These are phyloP conservation scores for Physeter macrocephalus DNA, from an alignment of 2,113 vertebrate species.

Conservation along the genomic window DNA sequence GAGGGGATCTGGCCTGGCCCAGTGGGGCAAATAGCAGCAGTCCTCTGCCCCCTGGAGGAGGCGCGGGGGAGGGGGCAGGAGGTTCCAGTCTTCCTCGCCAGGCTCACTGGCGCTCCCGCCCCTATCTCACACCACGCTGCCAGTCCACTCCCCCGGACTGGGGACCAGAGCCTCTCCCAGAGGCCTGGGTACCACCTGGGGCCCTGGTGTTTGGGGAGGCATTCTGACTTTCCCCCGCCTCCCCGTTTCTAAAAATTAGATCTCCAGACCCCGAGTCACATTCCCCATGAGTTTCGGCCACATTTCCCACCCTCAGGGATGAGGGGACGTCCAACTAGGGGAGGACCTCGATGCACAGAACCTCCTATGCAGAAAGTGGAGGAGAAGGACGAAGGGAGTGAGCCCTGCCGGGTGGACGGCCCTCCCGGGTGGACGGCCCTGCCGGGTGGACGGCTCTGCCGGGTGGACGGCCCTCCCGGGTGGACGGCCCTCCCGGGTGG, in stretches of 20 bases:
- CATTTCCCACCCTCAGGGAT: not conserved
- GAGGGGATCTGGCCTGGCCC: not conserved
- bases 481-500: too few relatives aligned
- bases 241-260: not conserved
- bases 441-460: too few relatives aligned
- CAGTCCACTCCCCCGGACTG: fast-evolving
- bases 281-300: not conserved
- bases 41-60: not conserved
- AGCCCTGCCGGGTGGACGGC: fast-evolving
- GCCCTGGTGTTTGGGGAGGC: not conserved
- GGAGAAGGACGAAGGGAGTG: not conserved
- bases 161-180: not conserved
- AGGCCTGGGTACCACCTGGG: not conserved
- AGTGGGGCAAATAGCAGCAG: not conserved
- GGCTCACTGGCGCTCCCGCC: not conserved
- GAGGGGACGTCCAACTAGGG: not conserved
- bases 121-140: fast-evolving
- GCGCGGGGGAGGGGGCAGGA: not conserved
- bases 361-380: not conserved
- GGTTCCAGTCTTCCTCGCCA: not conserved
- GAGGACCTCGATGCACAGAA: not conserved
- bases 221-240: not conserved
- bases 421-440: not conserved
- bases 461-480: too few relatives aligned
- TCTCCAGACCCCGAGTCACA: not conserved